Evolutionary conservation across 2,888 invertebrate genomes (phyloP), one percentile per base, ranked within the genome.

Genomic region (Steinernema carpocapsae): DNA sequence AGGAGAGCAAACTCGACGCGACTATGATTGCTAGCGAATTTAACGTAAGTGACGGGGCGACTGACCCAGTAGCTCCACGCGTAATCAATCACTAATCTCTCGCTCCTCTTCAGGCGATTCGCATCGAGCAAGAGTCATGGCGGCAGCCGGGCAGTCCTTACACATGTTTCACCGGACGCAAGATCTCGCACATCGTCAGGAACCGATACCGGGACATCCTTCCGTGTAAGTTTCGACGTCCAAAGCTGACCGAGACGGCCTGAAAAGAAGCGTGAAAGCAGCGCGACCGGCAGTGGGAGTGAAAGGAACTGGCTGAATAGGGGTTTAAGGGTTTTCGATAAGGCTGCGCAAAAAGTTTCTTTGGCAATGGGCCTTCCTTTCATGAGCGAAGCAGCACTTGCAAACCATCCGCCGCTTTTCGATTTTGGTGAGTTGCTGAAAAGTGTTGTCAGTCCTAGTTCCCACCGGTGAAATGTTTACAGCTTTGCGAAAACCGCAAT

Each of bases 171-270:
- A 64, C 32, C 7, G 64, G 64, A 6, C 64, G 37, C 26, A 72
- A 78, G n/a, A 78, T 78, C n/a, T 56, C 64, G n/a, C 76, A 80
- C 73, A 80, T 74, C 70, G 24, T 73, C 22, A 75, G 81, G n/a
- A 85, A 85, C 74, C 81, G 85, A 14, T 85, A 85, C 73, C 74
- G 85, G 26, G 85, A 85, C 74, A 83, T 85, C 45, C 72, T 85
- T 32, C 85, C 85, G 19, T 85, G 84, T 83, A 77, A 76, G 78
- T 74, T 24, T 10, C 59, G 3, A 4, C 14, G 1, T 80, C 6
- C 75, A 84, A 84, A 84, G 56, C 14, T 12, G 12, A 56, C 56
- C 19, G 7, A 56, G 12, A 56, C n/a, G 56, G 14, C n/a, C n/a
- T n/a, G n/a, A n/a, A n/a, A n/a, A n/a, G n/a, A n/a, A n/a, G n/a